Percentiles rank a stretch among this genome's conserved stretches.
These are phyloP conservation scores for Vulpes ferrilata DNA, from an alignment of 2,113 vertebrate species.

Conservation along the genomic window DNA sequence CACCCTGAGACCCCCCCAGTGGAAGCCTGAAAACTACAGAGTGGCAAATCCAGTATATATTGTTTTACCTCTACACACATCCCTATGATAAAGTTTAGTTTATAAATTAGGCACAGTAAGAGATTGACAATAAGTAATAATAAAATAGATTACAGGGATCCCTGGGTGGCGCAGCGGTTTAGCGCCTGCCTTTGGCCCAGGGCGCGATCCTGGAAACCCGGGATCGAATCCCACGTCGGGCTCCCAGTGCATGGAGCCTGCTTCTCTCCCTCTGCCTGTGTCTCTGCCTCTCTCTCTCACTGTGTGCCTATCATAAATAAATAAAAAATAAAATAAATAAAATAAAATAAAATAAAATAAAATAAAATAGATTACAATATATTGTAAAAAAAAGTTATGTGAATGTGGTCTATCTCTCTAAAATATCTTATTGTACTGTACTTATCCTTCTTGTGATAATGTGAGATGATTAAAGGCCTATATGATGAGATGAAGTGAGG, in stretches of 20 bases:
- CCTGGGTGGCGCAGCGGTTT: too few species aligned
- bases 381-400: neutral
- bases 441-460: neutral
- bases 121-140: neutral
- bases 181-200: too few species aligned
- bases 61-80: neutral
- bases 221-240: too few species aligned
- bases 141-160: neutral
- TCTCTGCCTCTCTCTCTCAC: too few species aligned
- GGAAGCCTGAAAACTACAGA: neutral
- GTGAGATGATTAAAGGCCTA: neutral
- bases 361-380: neutral
- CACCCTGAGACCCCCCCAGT: neutral
- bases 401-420: neutral
- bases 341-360: neutral
- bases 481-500: neutral
- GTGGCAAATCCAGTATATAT: neutral
- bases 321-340: too few species aligned
- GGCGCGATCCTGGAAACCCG: too few species aligned
- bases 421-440: neutral
- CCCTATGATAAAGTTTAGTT: neutral
- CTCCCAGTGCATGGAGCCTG: too few species aligned
- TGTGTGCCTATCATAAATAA: too few species aligned
- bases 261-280: too few species aligned
- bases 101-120: neutral